Conservation (phyloP, 2,888 invertebrate genomes). For the Arenicola marina region DNA sequence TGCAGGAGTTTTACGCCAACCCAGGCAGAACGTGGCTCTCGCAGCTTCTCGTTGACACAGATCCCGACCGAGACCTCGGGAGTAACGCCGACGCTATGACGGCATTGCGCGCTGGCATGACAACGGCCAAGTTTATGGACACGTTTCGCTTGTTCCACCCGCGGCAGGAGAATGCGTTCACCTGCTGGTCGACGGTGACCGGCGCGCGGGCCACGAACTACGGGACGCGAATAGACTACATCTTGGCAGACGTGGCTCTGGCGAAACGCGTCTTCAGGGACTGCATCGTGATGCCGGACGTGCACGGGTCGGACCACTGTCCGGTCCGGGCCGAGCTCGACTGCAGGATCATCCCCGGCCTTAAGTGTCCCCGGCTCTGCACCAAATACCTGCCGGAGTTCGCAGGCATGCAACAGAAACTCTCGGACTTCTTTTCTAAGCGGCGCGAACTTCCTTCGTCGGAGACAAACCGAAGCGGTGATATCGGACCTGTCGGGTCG, state of each 20-base stretch:
- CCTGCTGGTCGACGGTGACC: slow-evolving; percentile 64
- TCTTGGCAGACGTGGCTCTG: slow-evolving; percentile 56
- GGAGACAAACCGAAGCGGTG: not conserved
- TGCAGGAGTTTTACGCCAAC: slow-evolving; percentile 43
- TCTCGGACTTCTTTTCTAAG: slow-evolving; percentile 49
- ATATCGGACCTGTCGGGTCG: not conserved
- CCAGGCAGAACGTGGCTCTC: slow-evolving; percentile 60
- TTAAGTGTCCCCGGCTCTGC: slow-evolving; percentile 58
- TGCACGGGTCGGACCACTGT: slow-evolving; percentile 65
- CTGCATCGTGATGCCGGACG: slow-evolving; percentile 49
- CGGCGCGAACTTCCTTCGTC: not conserved
- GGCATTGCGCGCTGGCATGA: not conserved
- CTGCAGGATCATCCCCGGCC: slow-evolving; percentile 40
- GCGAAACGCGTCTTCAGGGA: slow-evolving; percentile 31
- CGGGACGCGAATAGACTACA: slow-evolving; percentile 65
- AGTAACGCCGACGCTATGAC: not conserved
- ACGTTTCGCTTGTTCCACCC: slow-evolving; percentile 63
- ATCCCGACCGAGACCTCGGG: not conserved
- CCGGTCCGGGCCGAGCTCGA: slow-evolving; percentile 60
- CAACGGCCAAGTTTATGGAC: slow-evolving; percentile 57
- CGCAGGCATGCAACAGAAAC: slow-evolving; percentile 58
- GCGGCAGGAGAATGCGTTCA: slow-evolving; percentile 57
- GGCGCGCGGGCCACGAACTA: slow-evolving; percentile 64
- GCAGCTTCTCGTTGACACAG: slow-evolving; percentile 42
- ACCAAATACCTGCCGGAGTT: slow-evolving; percentile 64